These are phyloP conservation scores for Drosophila lowei DNA, from an alignment of 1,140 invertebrate species.

Conservation along the genomic window DNA sequence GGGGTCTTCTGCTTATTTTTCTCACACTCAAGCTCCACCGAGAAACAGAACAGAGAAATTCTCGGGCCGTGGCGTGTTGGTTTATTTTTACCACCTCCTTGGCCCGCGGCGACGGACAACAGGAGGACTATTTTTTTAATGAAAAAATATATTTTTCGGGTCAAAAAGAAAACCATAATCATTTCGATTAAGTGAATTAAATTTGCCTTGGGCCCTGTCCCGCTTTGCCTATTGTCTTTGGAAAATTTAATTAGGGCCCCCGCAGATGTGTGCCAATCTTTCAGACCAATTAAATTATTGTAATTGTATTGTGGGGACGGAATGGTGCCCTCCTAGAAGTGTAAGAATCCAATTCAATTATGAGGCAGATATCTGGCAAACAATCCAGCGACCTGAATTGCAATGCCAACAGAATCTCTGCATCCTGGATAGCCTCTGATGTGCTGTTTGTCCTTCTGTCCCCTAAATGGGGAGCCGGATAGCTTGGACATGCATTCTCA, in stretches of 20 bases:
- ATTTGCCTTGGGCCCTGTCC: slow-evolving; percentile 47
- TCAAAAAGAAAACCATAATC: slow-evolving; percentile 30
- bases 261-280: slow-evolving; percentile 45
- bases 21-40: slow-evolving; percentile 33
- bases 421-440: slow-evolving; percentile 15
- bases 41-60: slow-evolving; percentile 29
- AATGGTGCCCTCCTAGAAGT: neutral
- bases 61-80: slow-evolving; percentile 59
- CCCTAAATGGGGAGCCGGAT: neutral
- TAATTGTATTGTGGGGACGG: slow-evolving; percentile 38
- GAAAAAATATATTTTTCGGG: slow-evolving; percentile 50
- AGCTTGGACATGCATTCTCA: slow-evolving; percentile 37
- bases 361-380: neutral
- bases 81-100: slow-evolving; percentile 66
- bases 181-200: slow-evolving; percentile 71
- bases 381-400: slow-evolving; percentile 13
- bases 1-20: slow-evolving; percentile 15
- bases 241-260: slow-evolving; percentile 57
- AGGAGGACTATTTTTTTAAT: slow-evolving; percentile 55
- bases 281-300: slow-evolving; percentile 61
- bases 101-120: slow-evolving; percentile 37
- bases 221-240: slow-evolving; percentile 40
- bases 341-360: slow-evolving; percentile 41
- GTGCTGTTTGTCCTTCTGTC: slow-evolving; percentile 30
- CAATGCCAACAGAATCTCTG: slow-evolving; percentile 28